These are phyloP conservation scores for Melitaea cinxia DNA, from an alignment of 1,140 invertebrate genomes.

Conservation along the genomic window DNA sequence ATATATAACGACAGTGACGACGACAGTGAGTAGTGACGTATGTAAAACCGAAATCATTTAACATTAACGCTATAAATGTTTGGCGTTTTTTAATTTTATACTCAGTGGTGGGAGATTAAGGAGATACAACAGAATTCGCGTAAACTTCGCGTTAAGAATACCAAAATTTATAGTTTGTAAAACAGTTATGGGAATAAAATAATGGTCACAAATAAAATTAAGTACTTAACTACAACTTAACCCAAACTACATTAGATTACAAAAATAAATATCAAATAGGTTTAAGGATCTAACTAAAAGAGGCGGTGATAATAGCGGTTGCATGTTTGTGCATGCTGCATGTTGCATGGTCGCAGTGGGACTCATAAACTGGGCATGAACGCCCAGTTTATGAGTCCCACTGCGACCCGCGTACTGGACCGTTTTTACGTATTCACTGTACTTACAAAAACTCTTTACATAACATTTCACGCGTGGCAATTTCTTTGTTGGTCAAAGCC, in stretches of 20 bases:
- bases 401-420: background rate
- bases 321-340: constrained; percentile 38
- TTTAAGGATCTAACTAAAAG: constrained; percentile 34
- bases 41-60: no score
- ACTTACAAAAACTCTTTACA: constrained; percentile 9
- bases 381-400: constrained; percentile 23
- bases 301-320: constrained; percentile 33
- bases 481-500: constrained; percentile 9
- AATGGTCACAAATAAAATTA: no score
- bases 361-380: constrained; percentile 24
- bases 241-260: constrained; percentile 16
- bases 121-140: no score
- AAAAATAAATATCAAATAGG: constrained; percentile 27
- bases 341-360: constrained; percentile 6
- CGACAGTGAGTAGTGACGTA: no score
- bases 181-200: no score
- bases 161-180: no score
- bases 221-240: no score
- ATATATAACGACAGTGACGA: no score
- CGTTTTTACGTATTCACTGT: constrained; percentile 18
- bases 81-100: no score
- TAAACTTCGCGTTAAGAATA: no score
- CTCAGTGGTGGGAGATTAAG: no score
- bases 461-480: background rate
- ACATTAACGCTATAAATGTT: no score